Conservation (phyloP, 2,797 vertebrate species). For the Ciconia nigra region DNA sequence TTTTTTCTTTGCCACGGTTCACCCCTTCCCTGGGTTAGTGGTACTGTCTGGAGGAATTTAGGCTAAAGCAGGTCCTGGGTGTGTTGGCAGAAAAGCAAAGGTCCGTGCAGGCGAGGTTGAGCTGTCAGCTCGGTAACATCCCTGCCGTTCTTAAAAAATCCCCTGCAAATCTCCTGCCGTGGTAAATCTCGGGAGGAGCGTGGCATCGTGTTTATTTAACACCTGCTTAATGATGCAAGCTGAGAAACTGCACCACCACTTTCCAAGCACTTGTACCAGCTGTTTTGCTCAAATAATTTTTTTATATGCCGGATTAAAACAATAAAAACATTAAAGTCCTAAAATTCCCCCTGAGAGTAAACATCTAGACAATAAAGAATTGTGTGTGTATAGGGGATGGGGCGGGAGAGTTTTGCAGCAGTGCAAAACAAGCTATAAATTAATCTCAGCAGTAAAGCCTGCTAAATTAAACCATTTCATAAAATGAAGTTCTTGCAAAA, state of each 20-base stretch:
- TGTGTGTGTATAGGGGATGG: not conserved
- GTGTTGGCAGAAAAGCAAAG: not conserved
- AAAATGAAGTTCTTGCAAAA: not conserved
- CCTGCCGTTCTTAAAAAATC: not conserved
- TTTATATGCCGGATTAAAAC: conserved; percentile 10
- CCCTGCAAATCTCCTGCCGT: not conserved
- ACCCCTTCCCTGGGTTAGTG: not conserved
- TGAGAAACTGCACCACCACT: not conserved
- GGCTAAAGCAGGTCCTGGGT: not conserved
- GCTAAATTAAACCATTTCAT: not conserved
- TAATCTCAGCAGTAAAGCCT: not conserved
- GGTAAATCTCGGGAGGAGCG: not conserved
- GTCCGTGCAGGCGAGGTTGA: not conserved
- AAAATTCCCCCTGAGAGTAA: not conserved
- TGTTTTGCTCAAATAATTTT: not conserved
- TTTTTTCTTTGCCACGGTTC: not conserved
- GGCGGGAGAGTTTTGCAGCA: not conserved
- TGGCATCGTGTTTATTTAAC: not conserved
- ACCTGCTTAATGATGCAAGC: not conserved
- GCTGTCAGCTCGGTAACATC: not conserved
- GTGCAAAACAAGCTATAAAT: not conserved
- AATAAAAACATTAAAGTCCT: conserved; percentile 13
- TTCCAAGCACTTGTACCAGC: conserved; percentile 11
- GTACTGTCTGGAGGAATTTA: not conserved
- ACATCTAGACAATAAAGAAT: not conserved